phyloP scores from a whole-genome alignment of 2,888 invertebrate genomes.

The Drosophila affinis region DNA sequence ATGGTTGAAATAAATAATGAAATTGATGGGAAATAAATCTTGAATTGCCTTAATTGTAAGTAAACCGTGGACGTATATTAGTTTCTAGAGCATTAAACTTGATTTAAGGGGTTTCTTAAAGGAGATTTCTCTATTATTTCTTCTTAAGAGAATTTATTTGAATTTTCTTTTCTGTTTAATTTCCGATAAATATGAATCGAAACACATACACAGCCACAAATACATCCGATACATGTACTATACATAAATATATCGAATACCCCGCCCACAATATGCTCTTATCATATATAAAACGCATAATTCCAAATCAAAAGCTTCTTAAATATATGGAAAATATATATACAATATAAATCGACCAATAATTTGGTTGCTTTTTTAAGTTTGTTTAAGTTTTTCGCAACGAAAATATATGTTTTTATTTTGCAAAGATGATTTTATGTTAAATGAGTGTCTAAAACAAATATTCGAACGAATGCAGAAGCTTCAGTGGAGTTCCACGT shows the following conservation, averaged over 20 bases:
- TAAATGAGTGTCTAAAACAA: slow-evolving; percentile 54
- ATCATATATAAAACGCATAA: slow-evolving; percentile 31
- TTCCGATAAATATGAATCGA: neutral
- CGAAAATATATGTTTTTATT: slow-evolving; percentile 44
- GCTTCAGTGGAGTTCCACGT: slow-evolving; percentile 83
- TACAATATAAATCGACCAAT: slow-evolving; percentile 3
- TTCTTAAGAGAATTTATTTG: neutral
- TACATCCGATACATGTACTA: neutral
- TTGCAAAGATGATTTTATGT: slow-evolving; percentile 54
- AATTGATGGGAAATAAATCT: neutral
- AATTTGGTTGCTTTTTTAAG: slow-evolving; percentile 10
- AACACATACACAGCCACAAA: slow-evolving; percentile 6
- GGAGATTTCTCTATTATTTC: neutral
- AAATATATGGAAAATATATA: neutral
- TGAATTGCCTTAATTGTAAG: neutral
- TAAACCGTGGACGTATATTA: neutral
- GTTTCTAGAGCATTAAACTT: neutral
- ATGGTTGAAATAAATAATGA: neutral
- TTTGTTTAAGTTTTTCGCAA: slow-evolving; percentile 33
- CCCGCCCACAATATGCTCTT: neutral
- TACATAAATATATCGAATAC: slow-evolving; percentile 4
- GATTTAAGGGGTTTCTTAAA: neutral
- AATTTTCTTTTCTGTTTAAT: neutral
- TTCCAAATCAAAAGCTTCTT: slow-evolving; percentile 42
- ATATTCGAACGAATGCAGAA: slow-evolving; percentile 67